Evolutionary conservation across 2,113 vertebrate genomes (phyloP).

Genomic region (Amphiprion ocellaris): DNA sequence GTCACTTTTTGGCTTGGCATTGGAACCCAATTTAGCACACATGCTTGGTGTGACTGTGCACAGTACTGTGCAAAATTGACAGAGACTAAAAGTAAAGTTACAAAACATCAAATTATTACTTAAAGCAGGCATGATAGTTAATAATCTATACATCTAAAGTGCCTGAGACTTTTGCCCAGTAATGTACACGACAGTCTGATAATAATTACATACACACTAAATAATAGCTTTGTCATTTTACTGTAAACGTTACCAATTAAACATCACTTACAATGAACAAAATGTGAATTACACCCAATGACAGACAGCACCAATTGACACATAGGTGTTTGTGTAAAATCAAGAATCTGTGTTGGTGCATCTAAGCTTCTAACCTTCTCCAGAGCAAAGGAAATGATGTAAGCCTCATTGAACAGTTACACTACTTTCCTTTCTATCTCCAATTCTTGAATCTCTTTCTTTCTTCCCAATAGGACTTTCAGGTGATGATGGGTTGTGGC

Average conservation of each 20-base stretch:
- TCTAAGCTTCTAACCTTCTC: background rate
- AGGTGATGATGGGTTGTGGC: constrained; percentile 15
- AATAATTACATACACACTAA: no score
- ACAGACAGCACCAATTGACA: background rate
- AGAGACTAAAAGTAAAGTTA: no score
- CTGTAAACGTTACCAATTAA: background rate
- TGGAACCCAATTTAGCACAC: no score
- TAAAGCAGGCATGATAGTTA: no score
- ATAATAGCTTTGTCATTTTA: background rate
- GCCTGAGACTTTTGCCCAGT: no score
- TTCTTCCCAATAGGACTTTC: constrained; percentile 12
- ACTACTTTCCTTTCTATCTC: constrained; percentile 31
- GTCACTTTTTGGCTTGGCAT: no score
- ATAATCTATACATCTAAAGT: no score
- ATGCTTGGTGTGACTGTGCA: no score
- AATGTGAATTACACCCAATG: background rate
- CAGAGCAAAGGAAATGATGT: constrained; percentile 49
- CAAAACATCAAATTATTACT: no score
- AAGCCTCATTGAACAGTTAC: constrained; percentile 56
- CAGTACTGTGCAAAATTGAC: no score
- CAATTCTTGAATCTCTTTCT: constrained; percentile 9
- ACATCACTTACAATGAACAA: background rate
- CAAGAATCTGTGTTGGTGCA: constrained; percentile 1
- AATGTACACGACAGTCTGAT: no score
- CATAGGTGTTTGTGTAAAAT: background rate